Evolutionary conservation across 1,140 invertebrate genomes (phyloP).

Genomic region (Drosophila serrata): DNA sequence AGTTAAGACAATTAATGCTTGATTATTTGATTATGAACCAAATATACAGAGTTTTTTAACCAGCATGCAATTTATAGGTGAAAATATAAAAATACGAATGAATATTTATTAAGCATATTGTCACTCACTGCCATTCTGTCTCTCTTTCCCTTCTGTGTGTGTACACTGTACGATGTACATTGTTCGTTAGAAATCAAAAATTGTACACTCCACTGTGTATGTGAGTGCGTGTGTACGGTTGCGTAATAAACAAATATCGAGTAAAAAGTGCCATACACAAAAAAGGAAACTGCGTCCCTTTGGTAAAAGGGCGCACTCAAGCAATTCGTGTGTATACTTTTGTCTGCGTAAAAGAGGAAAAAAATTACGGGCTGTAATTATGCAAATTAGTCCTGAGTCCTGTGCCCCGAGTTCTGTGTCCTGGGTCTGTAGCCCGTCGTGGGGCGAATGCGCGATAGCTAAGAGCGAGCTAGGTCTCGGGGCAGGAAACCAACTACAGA

Average conservation of each 20-base stretch:
- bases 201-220: slow-evolving; percentile 19
- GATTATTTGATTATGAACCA: neutral
- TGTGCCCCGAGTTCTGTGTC: slow-evolving; percentile 24
- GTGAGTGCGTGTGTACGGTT: slow-evolving; percentile 40
- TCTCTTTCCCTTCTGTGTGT: slow-evolving; percentile 1
- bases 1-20: neutral
- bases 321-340: slow-evolving; percentile 42
- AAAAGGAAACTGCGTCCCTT: slow-evolving; percentile 78
- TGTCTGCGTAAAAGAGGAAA: slow-evolving; percentile 46
- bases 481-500: slow-evolving; percentile 56
- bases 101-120: slow-evolving; percentile 17
- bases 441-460: slow-evolving; percentile 43
- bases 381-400: slow-evolving; percentile 75
- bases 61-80: slow-evolving; percentile 23
- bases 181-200: slow-evolving; percentile 58
- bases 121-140: neutral
- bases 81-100: slow-evolving; percentile 46
- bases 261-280: slow-evolving; percentile 51
- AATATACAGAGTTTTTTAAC: neutral
- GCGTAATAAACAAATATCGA: slow-evolving; percentile 50
- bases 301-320: slow-evolving; percentile 41
- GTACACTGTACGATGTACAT: slow-evolving; percentile 4
- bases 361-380: slow-evolving; percentile 82
- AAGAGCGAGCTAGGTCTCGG: slow-evolving; percentile 36
- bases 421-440: slow-evolving; percentile 47